Base-by-base conservation (phyloP, 2,797 vertebrate genomes). In the Lycodopsis pacificus region DNA sequence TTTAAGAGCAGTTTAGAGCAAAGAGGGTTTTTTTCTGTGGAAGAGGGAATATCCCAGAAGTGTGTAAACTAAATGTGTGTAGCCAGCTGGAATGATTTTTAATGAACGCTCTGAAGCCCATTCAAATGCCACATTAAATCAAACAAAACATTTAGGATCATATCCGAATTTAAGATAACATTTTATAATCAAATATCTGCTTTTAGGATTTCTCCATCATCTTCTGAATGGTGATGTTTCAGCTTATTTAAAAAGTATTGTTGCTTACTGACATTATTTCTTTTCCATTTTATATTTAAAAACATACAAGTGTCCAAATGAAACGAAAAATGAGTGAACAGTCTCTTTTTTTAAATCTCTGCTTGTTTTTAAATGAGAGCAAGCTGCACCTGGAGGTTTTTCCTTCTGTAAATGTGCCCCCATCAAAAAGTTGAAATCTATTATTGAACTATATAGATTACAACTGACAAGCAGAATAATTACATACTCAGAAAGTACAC, bases 251-350 rank as follows among this genome's bases (percentile, higher is more conserved):
- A 2, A 63, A 44, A 25, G 71, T 72, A 51, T 1, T 57, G 2
- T 4, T 34, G 17, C 51, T 5, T 7, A 38, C 0, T 30, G 20
- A 48, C 12, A 61, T 22, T 7, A 46, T 68, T 54, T 3, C 27
- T 27, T 27, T 27, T 79, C 10, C 4, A 70, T 81, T 86, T 71
- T 13, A 57, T 36, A 42, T 81, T 48, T 76, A 85, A 91, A 91
- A 86, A 82, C 74, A 76, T 0, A 4, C 0, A 65, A 2, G 4
- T 4, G 19, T 30, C 6, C 1, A 30, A 44, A 64, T 64, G 25
- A 88, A 92, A 93, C 83, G 88, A 92, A 91, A 84, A 85, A 88
- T 68, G 0, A 30, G 19, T 4, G 3, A 61, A 88, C 32, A 72
- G 4, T 0, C 2, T 1, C 13, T 66, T 54, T 49, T 27, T n/a